These are phyloP conservation scores for Epinephelus awoara DNA, from an alignment of 2,797 vertebrate species.

Conservation along the genomic window DNA sequence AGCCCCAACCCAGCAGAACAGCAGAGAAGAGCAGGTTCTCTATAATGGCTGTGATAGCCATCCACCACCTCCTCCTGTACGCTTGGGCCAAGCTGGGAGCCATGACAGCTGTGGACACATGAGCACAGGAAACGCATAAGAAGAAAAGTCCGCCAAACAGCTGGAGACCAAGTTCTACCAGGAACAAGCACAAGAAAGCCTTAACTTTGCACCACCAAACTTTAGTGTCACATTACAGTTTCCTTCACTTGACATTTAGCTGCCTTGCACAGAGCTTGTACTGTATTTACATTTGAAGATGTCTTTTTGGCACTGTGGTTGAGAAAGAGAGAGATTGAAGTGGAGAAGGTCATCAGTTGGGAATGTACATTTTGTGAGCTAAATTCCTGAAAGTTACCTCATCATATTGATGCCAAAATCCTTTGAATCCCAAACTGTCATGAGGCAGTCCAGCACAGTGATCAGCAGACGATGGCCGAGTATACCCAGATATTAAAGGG, in stretches of 20 bases:
- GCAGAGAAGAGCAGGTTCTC: constrained; percentile 93
- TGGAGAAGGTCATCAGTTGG: neutral
- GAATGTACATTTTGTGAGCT: neutral
- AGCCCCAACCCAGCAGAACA: constrained; percentile 91
- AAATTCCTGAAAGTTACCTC: neutral
- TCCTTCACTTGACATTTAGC: too few relatives aligned
- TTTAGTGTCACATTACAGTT: too few relatives aligned
- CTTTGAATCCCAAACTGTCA: neutral
- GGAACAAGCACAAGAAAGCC: neutral
- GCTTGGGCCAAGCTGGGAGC: constrained; percentile 89
- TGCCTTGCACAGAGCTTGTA: too few relatives aligned
- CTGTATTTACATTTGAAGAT: too few relatives aligned
- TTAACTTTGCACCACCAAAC: neutral
- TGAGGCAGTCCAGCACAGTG: neutral
- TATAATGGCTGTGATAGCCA: constrained; percentile 87
- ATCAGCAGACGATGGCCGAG: too few relatives aligned
- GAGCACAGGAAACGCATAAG: neutral
- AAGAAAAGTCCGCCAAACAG: neutral
- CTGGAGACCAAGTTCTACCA: neutral
- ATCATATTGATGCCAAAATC: too few relatives aligned
- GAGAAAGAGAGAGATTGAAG: too few relatives aligned
- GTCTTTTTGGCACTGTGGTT: too few relatives aligned
- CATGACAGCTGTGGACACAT: constrained; percentile 78
- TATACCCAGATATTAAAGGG: neutral
- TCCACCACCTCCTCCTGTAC: constrained; percentile 91